Evolutionary conservation across 1,140 invertebrate species (phyloP).

Genomic region (Penaeus indicus): DNA sequence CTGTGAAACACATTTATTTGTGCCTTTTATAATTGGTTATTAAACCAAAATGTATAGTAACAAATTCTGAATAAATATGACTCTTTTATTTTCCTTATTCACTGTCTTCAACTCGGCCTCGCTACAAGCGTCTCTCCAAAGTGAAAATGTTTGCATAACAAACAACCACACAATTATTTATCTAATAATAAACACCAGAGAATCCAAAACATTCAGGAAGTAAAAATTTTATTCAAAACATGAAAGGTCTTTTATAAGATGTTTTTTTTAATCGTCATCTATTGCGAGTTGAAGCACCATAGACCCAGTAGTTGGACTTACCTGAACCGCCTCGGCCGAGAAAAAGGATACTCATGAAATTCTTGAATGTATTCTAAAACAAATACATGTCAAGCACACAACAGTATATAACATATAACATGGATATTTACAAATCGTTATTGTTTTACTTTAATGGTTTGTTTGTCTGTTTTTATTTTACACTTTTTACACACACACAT

Average conservation of each 20-base stretch:
- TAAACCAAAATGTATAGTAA: conserved; percentile 32
- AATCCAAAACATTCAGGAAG: conserved; percentile 13
- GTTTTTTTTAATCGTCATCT: conserved; percentile 18
- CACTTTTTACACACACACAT: conserved; percentile 32
- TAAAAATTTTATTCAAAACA: conserved; percentile 15
- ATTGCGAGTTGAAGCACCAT: conserved; percentile 43
- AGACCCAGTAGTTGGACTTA: neutral
- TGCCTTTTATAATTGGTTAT: conserved; percentile 48
- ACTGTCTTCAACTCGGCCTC: too few species aligned
- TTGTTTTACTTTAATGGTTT: too few species aligned
- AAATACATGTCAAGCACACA: conserved; percentile 55
- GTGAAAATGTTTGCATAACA: conserved; percentile 7
- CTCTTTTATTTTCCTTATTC: conserved; percentile 28
- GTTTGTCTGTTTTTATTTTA: conserved; percentile 4
- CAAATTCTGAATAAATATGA: conserved; percentile 52
- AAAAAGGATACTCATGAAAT: conserved; percentile 30
- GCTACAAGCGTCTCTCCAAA: neutral
- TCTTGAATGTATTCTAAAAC: conserved; percentile 55
- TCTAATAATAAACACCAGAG: neutral
- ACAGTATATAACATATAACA: conserved; percentile 55
- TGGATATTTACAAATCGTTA: conserved; percentile 14
- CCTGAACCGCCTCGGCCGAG: neutral
- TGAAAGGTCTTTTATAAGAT: conserved; percentile 4
- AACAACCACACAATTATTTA: neutral
- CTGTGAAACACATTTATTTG: conserved; percentile 52